Percentiles rank a stretch among this genome's conserved stretches.
Evolutionary conservation across 2,888 invertebrate species (phyloP).

Genomic region (Cryptops parisi): DNA sequence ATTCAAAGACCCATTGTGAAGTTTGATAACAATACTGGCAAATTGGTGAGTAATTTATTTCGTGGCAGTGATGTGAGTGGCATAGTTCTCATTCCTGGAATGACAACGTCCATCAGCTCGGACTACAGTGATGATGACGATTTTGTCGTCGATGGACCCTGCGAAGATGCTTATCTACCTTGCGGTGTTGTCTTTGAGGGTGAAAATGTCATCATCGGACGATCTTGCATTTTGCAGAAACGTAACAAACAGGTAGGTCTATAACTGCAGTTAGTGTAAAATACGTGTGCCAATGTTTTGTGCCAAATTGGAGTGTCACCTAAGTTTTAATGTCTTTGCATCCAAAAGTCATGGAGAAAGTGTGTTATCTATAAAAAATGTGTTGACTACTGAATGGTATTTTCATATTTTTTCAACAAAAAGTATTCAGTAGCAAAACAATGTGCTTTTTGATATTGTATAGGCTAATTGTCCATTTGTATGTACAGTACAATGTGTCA

Average conservation of each 20-base stretch:
- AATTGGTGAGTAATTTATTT: slow-evolving; percentile 7
- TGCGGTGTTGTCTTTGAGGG: slow-evolving; percentile 10
- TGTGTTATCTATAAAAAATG: no score
- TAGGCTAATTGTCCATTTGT: no score
- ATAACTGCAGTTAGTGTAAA: not conserved
- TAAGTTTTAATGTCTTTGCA: slow-evolving; percentile 5
- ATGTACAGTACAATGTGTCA: no score
- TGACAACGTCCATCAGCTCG: not conserved
- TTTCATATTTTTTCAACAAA: no score
- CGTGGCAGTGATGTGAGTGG: slow-evolving; percentile 3
- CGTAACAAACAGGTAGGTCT: slow-evolving; percentile 12
- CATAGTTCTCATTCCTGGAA: slow-evolving; percentile 5
- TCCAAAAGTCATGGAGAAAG: slow-evolving; percentile 9
- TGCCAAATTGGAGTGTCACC: not conserved
- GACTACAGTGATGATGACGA: slow-evolving; percentile 7
- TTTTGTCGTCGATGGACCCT: not conserved
- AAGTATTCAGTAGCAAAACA: no score
- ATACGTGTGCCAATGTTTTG: not conserved
- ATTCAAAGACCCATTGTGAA: slow-evolving; percentile 3
- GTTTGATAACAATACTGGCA: slow-evolving; percentile 6
- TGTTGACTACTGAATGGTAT: no score
- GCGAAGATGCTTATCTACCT: not conserved
- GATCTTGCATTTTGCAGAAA: slow-evolving; percentile 8
- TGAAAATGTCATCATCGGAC: slow-evolving; percentile 7
- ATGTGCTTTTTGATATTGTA: no score